Conservation (phyloP, 2,888 invertebrate species). For the Phortica magna region DNA sequence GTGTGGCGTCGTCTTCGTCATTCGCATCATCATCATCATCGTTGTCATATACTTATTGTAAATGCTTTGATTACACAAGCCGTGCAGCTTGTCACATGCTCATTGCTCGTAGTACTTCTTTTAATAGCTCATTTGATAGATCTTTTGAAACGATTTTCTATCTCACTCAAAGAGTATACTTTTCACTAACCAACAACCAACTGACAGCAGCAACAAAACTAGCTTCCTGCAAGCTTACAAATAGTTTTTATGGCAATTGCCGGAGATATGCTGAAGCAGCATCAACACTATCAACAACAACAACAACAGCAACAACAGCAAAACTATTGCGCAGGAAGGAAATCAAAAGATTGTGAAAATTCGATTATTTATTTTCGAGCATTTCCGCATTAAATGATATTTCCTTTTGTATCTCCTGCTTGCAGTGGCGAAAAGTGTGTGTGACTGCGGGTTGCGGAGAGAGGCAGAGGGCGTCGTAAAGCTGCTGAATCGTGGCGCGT, state of each 20-base stretch:
- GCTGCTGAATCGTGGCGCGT: conserved; percentile 36
- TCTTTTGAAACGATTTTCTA: not conserved
- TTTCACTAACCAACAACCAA: not conserved
- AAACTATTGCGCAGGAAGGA: conserved; percentile 11
- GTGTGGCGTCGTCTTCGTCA: not conserved
- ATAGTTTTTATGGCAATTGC: not conserved
- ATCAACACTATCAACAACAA: not conserved
- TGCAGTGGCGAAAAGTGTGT: too few species aligned
- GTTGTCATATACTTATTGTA: not conserved
- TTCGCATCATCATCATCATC: too few species aligned
- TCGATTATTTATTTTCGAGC: conserved; percentile 69
- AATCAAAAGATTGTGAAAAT: conserved; percentile 64
- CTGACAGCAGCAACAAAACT: not conserved
- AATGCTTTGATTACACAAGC: not conserved
- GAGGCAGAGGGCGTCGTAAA: conserved; percentile 44
- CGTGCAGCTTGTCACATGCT: not conserved
- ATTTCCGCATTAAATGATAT: conserved; percentile 62
- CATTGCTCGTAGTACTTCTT: too few species aligned
- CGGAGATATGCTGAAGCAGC: not conserved
- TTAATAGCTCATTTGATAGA: not conserved
- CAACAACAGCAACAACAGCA: not conserved
- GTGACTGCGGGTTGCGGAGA: too few species aligned
- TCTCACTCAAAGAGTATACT: not conserved
- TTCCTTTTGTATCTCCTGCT: conserved; percentile 47
- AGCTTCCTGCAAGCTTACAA: conserved; percentile 8